Evolutionary conservation across 2,888 invertebrate genomes (phyloP).

Genomic region (Diarsia dahlii): DNA sequence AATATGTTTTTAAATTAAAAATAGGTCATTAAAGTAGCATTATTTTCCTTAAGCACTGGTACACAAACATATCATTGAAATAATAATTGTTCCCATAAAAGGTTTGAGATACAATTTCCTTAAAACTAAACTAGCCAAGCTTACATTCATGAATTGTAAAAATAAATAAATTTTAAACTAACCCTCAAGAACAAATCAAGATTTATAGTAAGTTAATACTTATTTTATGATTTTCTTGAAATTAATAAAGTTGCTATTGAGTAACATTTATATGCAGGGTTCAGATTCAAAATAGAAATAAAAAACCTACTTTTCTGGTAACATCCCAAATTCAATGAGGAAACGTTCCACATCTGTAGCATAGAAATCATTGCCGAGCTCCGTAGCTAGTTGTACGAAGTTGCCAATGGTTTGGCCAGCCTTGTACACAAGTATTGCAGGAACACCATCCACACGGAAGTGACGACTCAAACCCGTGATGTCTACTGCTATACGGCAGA

Average conservation of each 20-base stretch:
- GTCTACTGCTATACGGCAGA: conserved; percentile 96
- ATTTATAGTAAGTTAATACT: conserved; percentile 9
- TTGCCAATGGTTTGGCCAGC: conserved; percentile 97
- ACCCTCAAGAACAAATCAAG: conserved; percentile 26
- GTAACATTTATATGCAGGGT: conserved; percentile 25
- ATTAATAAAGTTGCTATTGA: conserved; percentile 9
- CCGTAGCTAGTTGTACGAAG: conserved; percentile 96
- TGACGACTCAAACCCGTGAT: conserved; percentile 96
- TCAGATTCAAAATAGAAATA: conserved; percentile 10
- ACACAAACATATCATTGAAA: conserved; percentile 25
- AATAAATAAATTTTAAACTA: conserved; percentile 54
- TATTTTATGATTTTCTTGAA: not conserved
- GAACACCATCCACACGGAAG: conserved; percentile 96
- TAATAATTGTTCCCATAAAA: conserved; percentile 9
- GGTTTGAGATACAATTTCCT: conserved; percentile 32
- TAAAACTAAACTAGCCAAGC: conserved; percentile 26
- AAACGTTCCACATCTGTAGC: conserved; percentile 97
- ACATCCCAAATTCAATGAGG: conserved; percentile 95
- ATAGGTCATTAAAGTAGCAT: conserved; percentile 26
- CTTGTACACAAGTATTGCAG: conserved; percentile 97
- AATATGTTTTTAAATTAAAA: conserved; percentile 6
- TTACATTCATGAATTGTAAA: conserved; percentile 8
- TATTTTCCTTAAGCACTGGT: conserved; percentile 45
- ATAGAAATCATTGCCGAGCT: conserved; percentile 97
- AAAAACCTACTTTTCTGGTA: conserved; percentile 92